Conservation (phyloP, 2,888 invertebrate genomes). For the Phortica okadai region DNA sequence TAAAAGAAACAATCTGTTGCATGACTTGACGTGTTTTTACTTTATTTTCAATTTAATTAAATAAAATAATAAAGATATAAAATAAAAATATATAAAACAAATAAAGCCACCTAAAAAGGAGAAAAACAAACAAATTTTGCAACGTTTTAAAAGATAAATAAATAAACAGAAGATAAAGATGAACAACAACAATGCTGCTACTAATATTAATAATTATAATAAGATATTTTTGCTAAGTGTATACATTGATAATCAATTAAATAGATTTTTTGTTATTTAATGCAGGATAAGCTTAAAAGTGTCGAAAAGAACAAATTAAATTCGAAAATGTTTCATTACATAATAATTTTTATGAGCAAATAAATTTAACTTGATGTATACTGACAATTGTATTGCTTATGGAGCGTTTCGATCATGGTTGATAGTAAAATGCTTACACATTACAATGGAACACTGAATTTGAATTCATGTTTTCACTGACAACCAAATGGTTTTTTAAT, state of each 20-base stretch:
- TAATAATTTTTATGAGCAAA: not conserved
- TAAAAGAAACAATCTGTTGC: constrained; percentile 39
- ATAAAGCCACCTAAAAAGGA: constrained; percentile 22
- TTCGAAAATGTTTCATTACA: not conserved
- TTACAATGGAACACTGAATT: no score
- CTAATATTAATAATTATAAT: constrained; percentile 20
- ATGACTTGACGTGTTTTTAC: constrained; percentile 33
- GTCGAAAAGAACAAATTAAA: not conserved
- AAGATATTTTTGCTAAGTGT: constrained; percentile 63
- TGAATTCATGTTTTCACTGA: no score
- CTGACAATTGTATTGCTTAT: not conserved
- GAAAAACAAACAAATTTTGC: not conserved
- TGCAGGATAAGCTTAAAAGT: constrained; percentile 60
- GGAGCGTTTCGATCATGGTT: not conserved
- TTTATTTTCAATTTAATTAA: constrained; percentile 13
- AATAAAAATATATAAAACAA: constrained; percentile 2
- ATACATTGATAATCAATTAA: constrained; percentile 51
- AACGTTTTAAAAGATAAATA: not conserved
- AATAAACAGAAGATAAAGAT: constrained; percentile 2
- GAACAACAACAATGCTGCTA: constrained; percentile 27
- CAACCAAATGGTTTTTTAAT: no score
- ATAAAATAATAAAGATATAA: constrained; percentile 11
- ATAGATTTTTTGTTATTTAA: constrained; percentile 65
- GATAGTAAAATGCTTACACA: no score
- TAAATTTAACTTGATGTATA: constrained; percentile 1